Evolutionary conservation across 2,797 vertebrate genomes (phyloP), one percentile per base, ranked within the genome.

Genomic region (Helarctos malayanus): DNA sequence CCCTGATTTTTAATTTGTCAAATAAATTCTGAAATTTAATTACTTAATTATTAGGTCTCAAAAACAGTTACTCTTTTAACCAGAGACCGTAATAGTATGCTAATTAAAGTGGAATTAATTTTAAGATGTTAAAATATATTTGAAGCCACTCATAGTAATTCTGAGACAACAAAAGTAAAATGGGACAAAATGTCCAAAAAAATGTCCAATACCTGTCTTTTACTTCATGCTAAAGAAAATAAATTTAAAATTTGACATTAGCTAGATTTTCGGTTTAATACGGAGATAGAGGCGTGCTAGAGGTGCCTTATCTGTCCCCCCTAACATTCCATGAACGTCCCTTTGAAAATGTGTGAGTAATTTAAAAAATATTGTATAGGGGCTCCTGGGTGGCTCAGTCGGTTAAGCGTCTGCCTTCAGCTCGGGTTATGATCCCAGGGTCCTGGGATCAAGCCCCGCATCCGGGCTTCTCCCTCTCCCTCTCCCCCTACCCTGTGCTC

Each of bases 1-100:
- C 38, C 8, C 38, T 94, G n/a, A 9, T 69, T 97, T 93, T 94
- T 97, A 93, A 61, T 91, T 97, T 76, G 23, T 96, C 14, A 76
- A 93, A 86, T 56, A 86, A 83, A 87, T 89, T 86, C 78, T 96
- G 3, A 91, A 94, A 96, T 61, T 29, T 84, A 88, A 91, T 86
- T 94, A 52, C 49, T 59, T 94, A 85, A 63, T 96, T 96, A 41
- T 54, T 89, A 2, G 4, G 1, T 92, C 59, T 85, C 59, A 56
- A 81, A 83, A 92, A 83, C 25, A 4, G 27, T 73, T 91, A 57
- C 32, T 89, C 32, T 91, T 73, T 21, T 69, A 86, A 59, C 65
- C 71, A 21, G 8, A 78, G 45, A 90, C 12, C 0, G 6, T 38
- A 91, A 56, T 19, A 85, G 29, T 83, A 23, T 91, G 80, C 59